Evolutionary conservation across 2,888 invertebrate species (phyloP), one percentile per base, ranked within the genome.

Genomic region (Chloromyia formosa): DNA sequence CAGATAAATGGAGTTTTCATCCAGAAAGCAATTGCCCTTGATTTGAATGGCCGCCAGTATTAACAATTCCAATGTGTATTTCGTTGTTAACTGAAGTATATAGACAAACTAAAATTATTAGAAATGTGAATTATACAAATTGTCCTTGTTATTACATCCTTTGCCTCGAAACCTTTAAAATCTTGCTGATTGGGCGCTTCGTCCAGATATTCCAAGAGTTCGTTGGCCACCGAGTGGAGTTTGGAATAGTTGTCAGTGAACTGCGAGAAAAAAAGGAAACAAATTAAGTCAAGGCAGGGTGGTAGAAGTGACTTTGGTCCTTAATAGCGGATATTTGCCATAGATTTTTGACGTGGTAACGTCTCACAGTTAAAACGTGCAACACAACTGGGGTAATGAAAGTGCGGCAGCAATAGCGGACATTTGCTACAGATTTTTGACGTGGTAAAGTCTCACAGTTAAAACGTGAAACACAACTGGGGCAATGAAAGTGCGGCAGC

Each of bases 141-240:
- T 42, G 2, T 35, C 7, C 27, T 2, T 2, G 12, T 49, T 16
- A 56, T 72, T 62, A 78, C 77, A 20, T 78, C 77, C 74, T 78
- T 78, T 1, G 75, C 74, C 23, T 78, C 78, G 68, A 77, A 78
- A 27, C 74, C 74, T 27, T 77, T 74, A 20, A 74, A 45, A 58
- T 53, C 58, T 0, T n/a, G 10, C 5, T 56, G 66, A 14, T 64
- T 64, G 22, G 74, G 71, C 1, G 73, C 66, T 10, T 60, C 64
- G n/a, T 77, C 72, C 20, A 78, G 75, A 20, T 77, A 78, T 20
- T 77, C 77, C n/a, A 75, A 20, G 27, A 78, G 42, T 58, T 66
- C 69, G 49, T 69, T 69, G 9, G 74, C 53, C 42, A 75, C 45
- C 1, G 69, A 45, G 9, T 71, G 60, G 1, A 76, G 40, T 22